Evolutionary conservation across 2,888 invertebrate genomes (phyloP).

Genomic region (Myopa tessellatipennis): DNA sequence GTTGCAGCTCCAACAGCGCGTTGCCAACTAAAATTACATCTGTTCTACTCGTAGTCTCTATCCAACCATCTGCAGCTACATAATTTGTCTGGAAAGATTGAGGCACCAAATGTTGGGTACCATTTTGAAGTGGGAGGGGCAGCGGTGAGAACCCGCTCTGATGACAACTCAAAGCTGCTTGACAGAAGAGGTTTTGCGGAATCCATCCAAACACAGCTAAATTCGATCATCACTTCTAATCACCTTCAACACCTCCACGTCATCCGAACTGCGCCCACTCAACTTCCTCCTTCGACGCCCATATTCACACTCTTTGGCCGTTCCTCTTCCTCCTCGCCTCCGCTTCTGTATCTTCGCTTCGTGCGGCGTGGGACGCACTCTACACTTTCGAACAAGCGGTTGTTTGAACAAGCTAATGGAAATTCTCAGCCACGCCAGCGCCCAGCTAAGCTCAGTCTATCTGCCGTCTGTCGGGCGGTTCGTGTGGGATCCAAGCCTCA

Average conservation of each 20-base stretch:
- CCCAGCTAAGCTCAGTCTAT: constrained; percentile 19
- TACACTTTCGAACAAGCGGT: neutral
- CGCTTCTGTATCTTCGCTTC: neutral
- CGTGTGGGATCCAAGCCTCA: neutral
- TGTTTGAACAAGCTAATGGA: constrained; percentile 43
- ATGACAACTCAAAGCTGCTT: neutral
- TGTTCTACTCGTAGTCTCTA: neutral
- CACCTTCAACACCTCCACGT: neutral
- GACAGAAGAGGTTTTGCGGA: neutral
- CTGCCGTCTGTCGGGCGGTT: neutral
- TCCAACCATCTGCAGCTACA: neutral
- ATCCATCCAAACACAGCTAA: constrained; percentile 5
- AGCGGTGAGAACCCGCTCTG: no score
- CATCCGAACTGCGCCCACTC: neutral
- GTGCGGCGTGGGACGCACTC: neutral
- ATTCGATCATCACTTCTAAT: constrained; percentile 8
- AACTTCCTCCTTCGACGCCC: neutral
- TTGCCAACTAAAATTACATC: neutral
- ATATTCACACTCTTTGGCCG: neutral
- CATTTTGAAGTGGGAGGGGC: neutral
- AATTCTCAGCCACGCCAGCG: constrained; percentile 25
- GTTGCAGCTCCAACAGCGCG: neutral
- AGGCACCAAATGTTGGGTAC: neutral
- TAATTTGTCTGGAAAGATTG: neutral
- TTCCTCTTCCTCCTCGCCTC: neutral